Evolutionary conservation across 2,888 invertebrate species (phyloP).

Genomic region (Charanyca ferruginea): DNA sequence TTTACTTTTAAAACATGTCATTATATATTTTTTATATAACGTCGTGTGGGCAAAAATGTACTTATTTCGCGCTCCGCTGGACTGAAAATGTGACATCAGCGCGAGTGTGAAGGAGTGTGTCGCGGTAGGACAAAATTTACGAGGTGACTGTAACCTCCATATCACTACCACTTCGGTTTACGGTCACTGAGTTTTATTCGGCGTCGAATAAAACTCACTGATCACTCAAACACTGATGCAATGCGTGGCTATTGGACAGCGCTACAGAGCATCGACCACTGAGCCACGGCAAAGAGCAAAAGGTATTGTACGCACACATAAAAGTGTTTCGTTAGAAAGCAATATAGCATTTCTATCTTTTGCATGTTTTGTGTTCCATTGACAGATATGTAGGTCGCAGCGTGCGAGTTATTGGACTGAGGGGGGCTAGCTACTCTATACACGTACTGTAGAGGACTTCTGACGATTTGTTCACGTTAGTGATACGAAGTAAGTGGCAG

Average conservation of each 20-base stretch:
- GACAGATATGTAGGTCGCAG: conserved; percentile 55
- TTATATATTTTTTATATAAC: conserved; percentile 89
- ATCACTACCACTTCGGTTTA: conserved; percentile 84
- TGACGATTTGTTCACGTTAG: conserved; percentile 34
- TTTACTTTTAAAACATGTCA: conserved; percentile 89
- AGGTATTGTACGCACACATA: conserved; percentile 49
- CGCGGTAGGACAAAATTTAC: conserved; percentile 76
- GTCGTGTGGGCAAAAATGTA: conserved; percentile 89
- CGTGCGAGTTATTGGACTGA: conserved; percentile 44
- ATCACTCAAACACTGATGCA: conserved; percentile 64
- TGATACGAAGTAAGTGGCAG: conserved; percentile 19
- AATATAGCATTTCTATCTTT: conserved; percentile 46
- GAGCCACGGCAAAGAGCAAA: conserved; percentile 47
- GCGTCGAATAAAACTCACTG: conserved; percentile 74
- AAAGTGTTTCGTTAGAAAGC: conserved; percentile 48
- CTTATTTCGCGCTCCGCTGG: conserved; percentile 91
- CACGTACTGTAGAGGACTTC: conserved; percentile 23
- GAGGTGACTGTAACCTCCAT: conserved; percentile 81
- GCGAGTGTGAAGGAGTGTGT: conserved; percentile 84
- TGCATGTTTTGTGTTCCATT: conserved; percentile 35
- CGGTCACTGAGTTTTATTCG: conserved; percentile 86
- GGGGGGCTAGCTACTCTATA: conserved; percentile 18
- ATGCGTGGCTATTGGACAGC: conserved; percentile 45
- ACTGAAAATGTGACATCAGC: conserved; percentile 90
- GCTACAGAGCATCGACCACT: neutral